Evolutionary conservation across 2,888 invertebrate genomes (phyloP).

Genomic region (Abscondita cerata): DNA sequence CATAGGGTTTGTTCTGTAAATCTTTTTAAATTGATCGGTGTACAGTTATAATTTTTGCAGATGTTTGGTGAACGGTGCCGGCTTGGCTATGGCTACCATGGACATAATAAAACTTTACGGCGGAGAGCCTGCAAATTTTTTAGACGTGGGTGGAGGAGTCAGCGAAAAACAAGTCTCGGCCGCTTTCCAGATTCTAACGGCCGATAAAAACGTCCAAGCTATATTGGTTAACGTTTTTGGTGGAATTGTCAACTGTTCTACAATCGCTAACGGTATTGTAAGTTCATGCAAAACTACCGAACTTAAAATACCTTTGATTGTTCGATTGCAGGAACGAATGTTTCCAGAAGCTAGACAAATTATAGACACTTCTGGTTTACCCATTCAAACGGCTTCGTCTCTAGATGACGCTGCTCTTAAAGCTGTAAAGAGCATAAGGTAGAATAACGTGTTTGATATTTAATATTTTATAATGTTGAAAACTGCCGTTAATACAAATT

Average conservation of each 20-base stretch:
- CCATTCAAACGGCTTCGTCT: conserved; percentile 81
- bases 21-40: not conserved
- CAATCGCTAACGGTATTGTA: conserved; percentile 94
- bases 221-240: conserved; percentile 99
- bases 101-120: conserved; percentile 97
- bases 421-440: conserved; percentile 68
- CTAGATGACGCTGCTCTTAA: conserved; percentile 93
- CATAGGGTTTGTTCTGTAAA: conserved; percentile 78
- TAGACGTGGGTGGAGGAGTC: conserved; percentile 97
- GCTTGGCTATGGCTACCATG: conserved; percentile 99
- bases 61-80: conserved; percentile 95
- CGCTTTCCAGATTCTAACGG: conserved; percentile 89
- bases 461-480: too few relatives aligned
- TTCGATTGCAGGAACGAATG: conserved; percentile 96
- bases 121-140: conserved; percentile 96
- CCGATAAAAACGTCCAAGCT: conserved; percentile 88
- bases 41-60: conserved; percentile 42
- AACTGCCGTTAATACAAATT: too few relatives aligned
- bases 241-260: conserved; percentile 98
- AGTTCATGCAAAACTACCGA: conserved; percentile 82
- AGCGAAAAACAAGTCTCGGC: conserved; percentile 92
- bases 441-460: too few relatives aligned
- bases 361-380: conserved; percentile 81
- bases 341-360: conserved; percentile 83
- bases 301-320: conserved; percentile 87